A percentile compares a stretch with the other conserved stretches of the same genome.
Conservation (phyloP, 2,797 vertebrate genomes). For the Gadopsis marmoratus region DNA sequence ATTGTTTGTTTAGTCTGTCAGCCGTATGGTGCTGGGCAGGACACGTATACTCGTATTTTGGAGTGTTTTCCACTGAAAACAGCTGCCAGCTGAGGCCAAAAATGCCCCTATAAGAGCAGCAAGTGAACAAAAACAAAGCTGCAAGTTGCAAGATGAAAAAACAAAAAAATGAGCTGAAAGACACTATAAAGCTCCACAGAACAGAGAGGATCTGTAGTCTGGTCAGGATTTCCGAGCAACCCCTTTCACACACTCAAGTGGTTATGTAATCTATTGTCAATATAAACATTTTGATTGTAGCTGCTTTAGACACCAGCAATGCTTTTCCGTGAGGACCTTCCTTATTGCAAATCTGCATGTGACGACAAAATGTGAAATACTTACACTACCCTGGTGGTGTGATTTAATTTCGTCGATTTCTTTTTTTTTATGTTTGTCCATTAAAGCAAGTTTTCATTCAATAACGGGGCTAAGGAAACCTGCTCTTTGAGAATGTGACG, state of each 20-base stretch:
- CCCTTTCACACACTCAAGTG: not conserved
- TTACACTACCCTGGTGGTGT: conserved; percentile 11
- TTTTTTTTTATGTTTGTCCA: conserved; percentile 42
- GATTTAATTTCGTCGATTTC: conserved; percentile 35
- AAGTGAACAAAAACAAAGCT: not conserved
- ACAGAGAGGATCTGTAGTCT: not conserved
- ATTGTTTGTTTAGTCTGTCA: not conserved
- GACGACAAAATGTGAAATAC: conserved; percentile 36
- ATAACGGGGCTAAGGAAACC: conserved; percentile 52
- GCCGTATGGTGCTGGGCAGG: not conserved
- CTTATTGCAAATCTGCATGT: conserved; percentile 32
- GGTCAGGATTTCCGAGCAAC: not conserved
- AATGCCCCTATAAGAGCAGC: not conserved
- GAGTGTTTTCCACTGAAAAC: not conserved
- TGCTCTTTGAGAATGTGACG: conserved; percentile 72
- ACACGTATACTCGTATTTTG: no score
- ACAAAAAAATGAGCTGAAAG: not conserved
- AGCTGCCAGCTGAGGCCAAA: not conserved
- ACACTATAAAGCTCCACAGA: not conserved
- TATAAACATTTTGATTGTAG: conserved; percentile 5
- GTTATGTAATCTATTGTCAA: not conserved
- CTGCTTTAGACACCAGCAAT: not conserved
- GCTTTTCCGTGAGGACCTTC: conserved; percentile 12
- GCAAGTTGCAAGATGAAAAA: not conserved
- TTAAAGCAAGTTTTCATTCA: conserved; percentile 59